Conservation (phyloP, 1,140 invertebrate species). For the Drosophila insularis region DNA sequence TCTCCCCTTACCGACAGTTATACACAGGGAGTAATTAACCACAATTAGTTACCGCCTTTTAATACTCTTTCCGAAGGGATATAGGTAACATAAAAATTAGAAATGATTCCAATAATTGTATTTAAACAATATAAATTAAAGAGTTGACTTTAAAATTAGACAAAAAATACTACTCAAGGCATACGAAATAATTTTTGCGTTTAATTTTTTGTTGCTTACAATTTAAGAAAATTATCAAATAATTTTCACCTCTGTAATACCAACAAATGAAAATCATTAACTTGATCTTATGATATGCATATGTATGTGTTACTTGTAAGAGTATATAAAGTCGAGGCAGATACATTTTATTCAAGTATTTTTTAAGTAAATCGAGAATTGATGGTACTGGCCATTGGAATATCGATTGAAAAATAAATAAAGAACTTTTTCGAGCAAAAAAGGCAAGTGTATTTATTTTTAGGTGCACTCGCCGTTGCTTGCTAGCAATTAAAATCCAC, state of each 20-base stretch:
- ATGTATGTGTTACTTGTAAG: not conserved
- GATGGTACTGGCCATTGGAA: not conserved
- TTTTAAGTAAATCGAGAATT: conserved; percentile 36
- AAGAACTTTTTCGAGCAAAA: not conserved
- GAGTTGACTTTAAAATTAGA: no score
- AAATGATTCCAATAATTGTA: no score
- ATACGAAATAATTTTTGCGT: no score
- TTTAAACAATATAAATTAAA: no score
- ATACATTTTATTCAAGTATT: not conserved
- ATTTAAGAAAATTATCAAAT: no score
- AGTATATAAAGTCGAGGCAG: not conserved
- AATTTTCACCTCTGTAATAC: no score
- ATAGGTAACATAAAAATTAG: no score
- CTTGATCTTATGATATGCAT: no score
- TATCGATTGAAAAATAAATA: conserved; percentile 4
- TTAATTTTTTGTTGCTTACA: no score
- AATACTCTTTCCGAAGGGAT: not conserved
- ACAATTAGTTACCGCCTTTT: conserved; percentile 61
- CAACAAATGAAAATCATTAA: no score
- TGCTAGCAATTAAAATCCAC: conserved; percentile 3
- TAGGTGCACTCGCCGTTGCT: not conserved
- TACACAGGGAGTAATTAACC: conserved; percentile 50
- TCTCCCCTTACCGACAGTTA: conserved; percentile 20
- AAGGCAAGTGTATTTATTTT: conserved; percentile 1
- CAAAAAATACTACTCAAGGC: no score